phyloP scores from a whole-genome alignment of 2,113 vertebrate genomes.

The Xyliphius kryptos region DNA sequence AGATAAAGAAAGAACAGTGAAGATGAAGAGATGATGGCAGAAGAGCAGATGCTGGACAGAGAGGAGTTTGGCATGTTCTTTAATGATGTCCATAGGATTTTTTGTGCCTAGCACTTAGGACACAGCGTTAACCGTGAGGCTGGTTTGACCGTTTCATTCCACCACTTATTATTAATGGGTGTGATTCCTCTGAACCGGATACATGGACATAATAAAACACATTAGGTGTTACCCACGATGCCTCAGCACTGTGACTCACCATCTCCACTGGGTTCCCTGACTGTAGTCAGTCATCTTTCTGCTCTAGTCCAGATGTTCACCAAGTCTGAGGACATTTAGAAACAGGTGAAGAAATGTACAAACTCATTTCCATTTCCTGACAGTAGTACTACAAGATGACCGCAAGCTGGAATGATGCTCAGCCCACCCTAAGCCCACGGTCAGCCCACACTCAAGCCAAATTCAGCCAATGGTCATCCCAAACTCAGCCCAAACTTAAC shows the following conservation, averaged over 20 bases:
- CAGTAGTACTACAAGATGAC: conserved; percentile 57
- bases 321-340: conserved; percentile 59
- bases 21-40: too few relatives aligned
- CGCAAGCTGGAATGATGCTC: conserved; percentile 48
- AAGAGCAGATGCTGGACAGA: too few relatives aligned
- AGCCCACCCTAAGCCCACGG: too few relatives aligned
- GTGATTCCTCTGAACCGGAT: not conserved
- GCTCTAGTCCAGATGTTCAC: conserved; percentile 40
- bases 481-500: not conserved
- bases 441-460: not conserved
- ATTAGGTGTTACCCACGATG: conserved; percentile 54
- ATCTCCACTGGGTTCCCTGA: conserved; percentile 43
- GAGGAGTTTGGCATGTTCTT: too few relatives aligned
- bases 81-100: too few relatives aligned
- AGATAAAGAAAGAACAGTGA: too few relatives aligned
- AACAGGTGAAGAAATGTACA: conserved; percentile 68
- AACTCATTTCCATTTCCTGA: conserved; percentile 59
- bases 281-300: conserved; percentile 51
- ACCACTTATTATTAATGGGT: not conserved
- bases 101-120: too few relatives aligned
- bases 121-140: too few relatives aligned
- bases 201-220: conserved; percentile 43
- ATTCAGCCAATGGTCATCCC: not conserved
- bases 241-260: conserved; percentile 55
- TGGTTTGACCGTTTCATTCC: too few relatives aligned